Base-by-base conservation (phyloP, 2,113 vertebrate genomes). In the Campylomormyrus tamandua region DNA sequence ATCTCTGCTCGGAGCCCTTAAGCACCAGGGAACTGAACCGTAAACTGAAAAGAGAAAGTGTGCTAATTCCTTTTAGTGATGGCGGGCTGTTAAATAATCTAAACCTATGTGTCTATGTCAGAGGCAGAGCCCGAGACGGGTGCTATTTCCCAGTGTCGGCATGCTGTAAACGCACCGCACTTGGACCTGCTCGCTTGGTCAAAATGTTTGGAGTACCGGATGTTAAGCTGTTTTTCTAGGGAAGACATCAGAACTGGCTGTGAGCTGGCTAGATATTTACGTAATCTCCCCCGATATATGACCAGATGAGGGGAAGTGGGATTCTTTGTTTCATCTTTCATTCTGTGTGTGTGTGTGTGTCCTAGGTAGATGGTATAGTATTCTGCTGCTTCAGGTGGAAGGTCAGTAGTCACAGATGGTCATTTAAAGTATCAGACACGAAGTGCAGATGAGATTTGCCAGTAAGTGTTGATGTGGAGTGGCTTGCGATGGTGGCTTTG, bases 171-270 rank as follows among this genome's bases (percentile, higher is more conserved):
- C 39, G 24, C 21, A 9, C 27, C 19, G 27, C 31, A 1, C 89
- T 52, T 24, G n/a, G 58, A 19, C 15, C 27, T 35, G 46, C 45
- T 27, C 24, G 9, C 21, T 21, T 7, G 21, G 46, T 70, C 45
- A 62, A 77, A 39, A 50, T 87, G 83, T 87, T 87, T 90, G 45
- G 13, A 74, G 83, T 24, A 66, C 27, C 21, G 58, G 84, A 87
- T 80, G 74, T 90, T 70, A 80, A 74, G 39, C 89, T 87, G 56
- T 70, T 87, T 74, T 74, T 17, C 62, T 77, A 87, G 27, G 35
- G 48, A 90, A 87, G 89, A 74, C 85, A 90, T 87, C 84, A 24
- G 50, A 77, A 70, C 58, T 74, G 21, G 31, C 39, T 21, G 27
- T n/a, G 66, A 13, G 19, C 58, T 27, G 10, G 11, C 46, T 24